Evolutionary conservation across 2,888 invertebrate species (phyloP).

Genomic region (Lobophora halterata): DNA sequence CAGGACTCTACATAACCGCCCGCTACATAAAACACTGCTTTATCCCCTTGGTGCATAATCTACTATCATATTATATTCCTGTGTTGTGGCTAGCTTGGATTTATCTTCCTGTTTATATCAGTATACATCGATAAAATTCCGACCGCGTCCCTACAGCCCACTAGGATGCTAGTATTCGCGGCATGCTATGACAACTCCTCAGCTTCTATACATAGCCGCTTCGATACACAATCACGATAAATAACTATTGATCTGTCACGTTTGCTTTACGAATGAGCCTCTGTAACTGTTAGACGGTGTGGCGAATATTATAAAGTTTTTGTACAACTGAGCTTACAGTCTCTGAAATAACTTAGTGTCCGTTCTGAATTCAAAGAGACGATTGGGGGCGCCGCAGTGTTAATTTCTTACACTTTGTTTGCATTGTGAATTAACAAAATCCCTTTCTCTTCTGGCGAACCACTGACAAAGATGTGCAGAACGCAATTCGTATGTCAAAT

Average conservation of each 20-base stretch:
- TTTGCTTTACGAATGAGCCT: slow-evolving; percentile 28
- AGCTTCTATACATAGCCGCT: slow-evolving; percentile 29
- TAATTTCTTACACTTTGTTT: too few relatives aligned
- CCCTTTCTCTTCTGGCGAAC: too few relatives aligned
- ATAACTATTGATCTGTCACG: slow-evolving; percentile 19
- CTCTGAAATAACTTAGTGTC: not conserved
- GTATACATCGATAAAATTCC: not conserved
- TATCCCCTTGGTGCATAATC: too few relatives aligned
- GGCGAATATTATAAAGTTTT: not conserved
- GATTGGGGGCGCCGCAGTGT: too few relatives aligned
- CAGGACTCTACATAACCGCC: too few relatives aligned
- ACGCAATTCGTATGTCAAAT: too few relatives aligned
- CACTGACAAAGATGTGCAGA: too few relatives aligned
- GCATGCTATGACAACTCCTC: slow-evolving; percentile 22
- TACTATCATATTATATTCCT: too few relatives aligned
- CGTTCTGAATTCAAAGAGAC: not conserved
- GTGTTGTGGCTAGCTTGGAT: too few relatives aligned
- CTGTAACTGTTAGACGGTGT: slow-evolving; percentile 9
- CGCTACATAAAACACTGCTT: too few relatives aligned
- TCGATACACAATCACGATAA: slow-evolving; percentile 27
- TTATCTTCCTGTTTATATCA: not conserved
- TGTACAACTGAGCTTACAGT: not conserved
- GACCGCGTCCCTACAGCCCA: slow-evolving; percentile 16
- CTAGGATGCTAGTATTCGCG: slow-evolving; percentile 25
- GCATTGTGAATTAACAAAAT: too few relatives aligned